Evolutionary conservation across 2,888 invertebrate species (phyloP).

Genomic region (Cosmopolites sordidus): DNA sequence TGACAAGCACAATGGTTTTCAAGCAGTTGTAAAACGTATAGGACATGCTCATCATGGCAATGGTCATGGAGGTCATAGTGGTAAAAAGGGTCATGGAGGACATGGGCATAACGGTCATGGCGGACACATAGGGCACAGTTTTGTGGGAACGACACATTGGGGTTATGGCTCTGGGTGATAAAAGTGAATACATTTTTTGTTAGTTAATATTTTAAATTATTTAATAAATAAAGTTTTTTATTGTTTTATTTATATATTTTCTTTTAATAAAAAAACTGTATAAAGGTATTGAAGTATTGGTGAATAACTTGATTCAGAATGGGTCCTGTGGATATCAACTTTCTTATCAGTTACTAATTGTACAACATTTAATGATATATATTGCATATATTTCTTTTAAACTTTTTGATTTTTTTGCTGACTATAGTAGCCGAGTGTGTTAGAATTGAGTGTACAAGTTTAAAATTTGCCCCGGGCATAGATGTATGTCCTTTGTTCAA

Average conservation of each 20-base stretch:
- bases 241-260: not conserved
- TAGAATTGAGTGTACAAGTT: too few species aligned
- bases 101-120: not conserved
- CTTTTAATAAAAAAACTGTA: not conserved
- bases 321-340: too few species aligned
- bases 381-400: too few species aligned
- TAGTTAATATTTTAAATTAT: not conserved
- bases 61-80: not conserved
- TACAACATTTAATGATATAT: too few species aligned
- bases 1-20: constrained; percentile 40
- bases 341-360: too few species aligned
- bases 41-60: constrained; percentile 21
- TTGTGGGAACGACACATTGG: constrained; percentile 32
- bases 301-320: too few species aligned
- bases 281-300: too few species aligned
- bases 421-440: too few species aligned
- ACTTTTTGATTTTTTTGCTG: too few species aligned
- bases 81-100: constrained; percentile 9
- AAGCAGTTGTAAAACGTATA: constrained; percentile 38
- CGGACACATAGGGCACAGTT: constrained; percentile 22
- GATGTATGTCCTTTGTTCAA: too few species aligned
- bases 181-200: not conserved
- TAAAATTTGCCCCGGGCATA: too few species aligned
- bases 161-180: constrained; percentile 14
- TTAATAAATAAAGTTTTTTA: not conserved